Conservation (phyloP, 2,113 vertebrate species). For the Hucho hucho region DNA sequence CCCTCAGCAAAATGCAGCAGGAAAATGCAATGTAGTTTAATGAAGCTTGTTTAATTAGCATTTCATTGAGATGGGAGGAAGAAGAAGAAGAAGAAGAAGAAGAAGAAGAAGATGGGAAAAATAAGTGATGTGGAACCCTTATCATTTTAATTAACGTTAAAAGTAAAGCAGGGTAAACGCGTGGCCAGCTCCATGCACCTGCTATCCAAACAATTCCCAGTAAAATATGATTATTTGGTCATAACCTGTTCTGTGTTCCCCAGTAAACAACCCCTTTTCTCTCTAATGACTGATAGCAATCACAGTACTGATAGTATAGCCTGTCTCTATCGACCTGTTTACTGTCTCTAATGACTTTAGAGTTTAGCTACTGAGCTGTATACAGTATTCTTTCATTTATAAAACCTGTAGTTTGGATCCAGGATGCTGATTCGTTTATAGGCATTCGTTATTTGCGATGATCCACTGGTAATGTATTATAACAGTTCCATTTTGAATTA, state of each 20-base stretch:
- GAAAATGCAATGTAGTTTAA: conserved; percentile 68
- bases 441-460: too few species aligned
- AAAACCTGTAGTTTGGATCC: too few species aligned
- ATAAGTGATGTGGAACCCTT: conserved; percentile 58
- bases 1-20: conserved; percentile 56
- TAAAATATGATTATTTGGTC: conserved; percentile 27
- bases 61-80: conserved; percentile 52
- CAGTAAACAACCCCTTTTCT: background rate
- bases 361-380: conserved; percentile 33
- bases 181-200: conserved; percentile 26
- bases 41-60: conserved; percentile 71
- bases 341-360: conserved; percentile 60
- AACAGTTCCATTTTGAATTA: too few species aligned
- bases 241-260: conserved; percentile 22
- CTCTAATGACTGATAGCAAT: conserved; percentile 4
- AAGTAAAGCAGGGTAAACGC: conserved; percentile 46
- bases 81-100: background rate
- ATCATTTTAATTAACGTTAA: conserved; percentile 73
- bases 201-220: conserved; percentile 1
- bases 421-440: too few species aligned
- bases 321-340: conserved; percentile 48
- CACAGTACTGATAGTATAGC: conserved; percentile 45
- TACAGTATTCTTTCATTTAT: background rate
- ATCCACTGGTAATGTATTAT: too few species aligned
- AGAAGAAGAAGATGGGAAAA: conserved; percentile 13